These are phyloP conservation scores for Colossoma macropomum DNA, from an alignment of 2,113 vertebrate species.

Conservation along the genomic window DNA sequence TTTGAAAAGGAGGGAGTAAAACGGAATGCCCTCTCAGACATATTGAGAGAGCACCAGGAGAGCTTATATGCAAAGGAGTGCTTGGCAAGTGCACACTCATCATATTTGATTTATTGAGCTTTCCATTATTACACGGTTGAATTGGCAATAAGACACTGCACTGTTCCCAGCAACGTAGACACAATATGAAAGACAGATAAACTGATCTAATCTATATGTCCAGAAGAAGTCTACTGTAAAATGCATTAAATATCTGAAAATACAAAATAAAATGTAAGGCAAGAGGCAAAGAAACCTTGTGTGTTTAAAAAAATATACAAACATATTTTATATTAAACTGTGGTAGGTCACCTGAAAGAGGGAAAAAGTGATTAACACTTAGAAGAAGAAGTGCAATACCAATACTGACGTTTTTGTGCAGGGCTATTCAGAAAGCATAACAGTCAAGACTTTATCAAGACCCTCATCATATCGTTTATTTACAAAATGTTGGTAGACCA, in stretches of 20 bases:
- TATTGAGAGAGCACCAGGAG: not conserved
- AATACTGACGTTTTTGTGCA: too few species aligned
- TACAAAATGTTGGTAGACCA: too few species aligned
- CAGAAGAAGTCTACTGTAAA: not conserved
- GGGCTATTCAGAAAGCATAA: too few species aligned
- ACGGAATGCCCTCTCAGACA: not conserved
- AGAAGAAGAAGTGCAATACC: too few species aligned
- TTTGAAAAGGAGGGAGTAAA: not conserved
- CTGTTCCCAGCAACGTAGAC: not conserved
- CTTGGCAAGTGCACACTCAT: not conserved
- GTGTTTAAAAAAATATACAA: too few species aligned
- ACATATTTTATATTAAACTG: too few species aligned
- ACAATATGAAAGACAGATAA: not conserved
- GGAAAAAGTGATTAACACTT: too few species aligned
- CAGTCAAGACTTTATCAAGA: too few species aligned
- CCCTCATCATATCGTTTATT: too few species aligned
- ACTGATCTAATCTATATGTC: not conserved
- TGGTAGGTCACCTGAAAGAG: too few species aligned
- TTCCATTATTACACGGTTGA: not conserved
- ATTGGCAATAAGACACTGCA: not conserved
- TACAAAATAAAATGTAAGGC: not conserved
- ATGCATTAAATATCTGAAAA: not conserved
- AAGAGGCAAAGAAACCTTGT: too few species aligned
- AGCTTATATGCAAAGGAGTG: not conserved
- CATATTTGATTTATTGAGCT: constrained; percentile 1